phyloP scores from a whole-genome alignment of 2,113 vertebrate species.

The Myanophis thanlyinensis region DNA sequence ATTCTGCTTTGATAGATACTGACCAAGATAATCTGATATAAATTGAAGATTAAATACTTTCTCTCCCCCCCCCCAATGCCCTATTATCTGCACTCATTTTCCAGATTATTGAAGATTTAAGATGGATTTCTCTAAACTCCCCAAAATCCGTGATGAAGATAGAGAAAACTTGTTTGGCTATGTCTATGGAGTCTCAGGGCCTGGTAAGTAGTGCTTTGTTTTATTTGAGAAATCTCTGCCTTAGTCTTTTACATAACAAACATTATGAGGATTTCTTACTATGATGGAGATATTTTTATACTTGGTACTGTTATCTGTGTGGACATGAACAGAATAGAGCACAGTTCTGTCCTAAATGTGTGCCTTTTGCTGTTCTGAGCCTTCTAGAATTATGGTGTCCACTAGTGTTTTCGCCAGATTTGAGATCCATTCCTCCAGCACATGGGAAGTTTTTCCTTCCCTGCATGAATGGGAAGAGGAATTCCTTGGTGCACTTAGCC shows the following conservation, averaged over 20 bases:
- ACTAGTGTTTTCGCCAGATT: background rate
- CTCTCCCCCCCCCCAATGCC: background rate
- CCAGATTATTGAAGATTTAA: conserved; percentile 63
- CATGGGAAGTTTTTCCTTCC: background rate
- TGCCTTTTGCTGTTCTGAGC: background rate
- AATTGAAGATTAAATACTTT: background rate
- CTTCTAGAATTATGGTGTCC: background rate
- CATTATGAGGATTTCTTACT: background rate
- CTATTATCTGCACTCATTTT: conserved; percentile 3
- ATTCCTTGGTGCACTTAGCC: background rate
- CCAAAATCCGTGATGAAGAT: conserved; percentile 92
- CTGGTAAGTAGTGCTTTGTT: conserved; percentile 76
- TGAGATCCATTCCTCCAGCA: background rate
- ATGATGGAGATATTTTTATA: background rate
- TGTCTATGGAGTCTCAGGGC: conserved; percentile 95
- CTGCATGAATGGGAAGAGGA: background rate
- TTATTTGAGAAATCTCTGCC: background rate
- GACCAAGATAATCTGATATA: background rate
- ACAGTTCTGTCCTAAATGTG: background rate
- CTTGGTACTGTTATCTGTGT: background rate
- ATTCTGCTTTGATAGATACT: background rate
- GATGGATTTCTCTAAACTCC: conserved; percentile 95
- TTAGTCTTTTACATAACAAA: background rate
- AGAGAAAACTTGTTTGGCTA: conserved; percentile 89
- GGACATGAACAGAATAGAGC: background rate